These are phyloP conservation scores for Buceros bicornis DNA, from an alignment of 2,797 vertebrate genomes.

Conservation along the genomic window DNA sequence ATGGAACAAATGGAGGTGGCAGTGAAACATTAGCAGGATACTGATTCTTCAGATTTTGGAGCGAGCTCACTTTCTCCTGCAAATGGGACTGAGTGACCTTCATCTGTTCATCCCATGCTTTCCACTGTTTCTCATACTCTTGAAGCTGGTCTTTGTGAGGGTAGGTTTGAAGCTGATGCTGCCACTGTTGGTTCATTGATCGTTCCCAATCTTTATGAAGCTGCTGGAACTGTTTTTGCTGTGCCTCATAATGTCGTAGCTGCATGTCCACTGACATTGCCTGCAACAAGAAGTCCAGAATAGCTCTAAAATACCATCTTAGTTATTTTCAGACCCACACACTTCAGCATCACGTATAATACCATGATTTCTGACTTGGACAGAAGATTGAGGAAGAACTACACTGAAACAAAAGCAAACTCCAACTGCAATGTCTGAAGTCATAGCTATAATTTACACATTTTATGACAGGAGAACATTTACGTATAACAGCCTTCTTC, in stretches of 20 bases:
- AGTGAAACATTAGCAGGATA: constrained; percentile 85
- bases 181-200: constrained; percentile 90
- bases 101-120: constrained; percentile 98
- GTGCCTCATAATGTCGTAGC: constrained; percentile 90
- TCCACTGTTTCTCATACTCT: constrained; percentile 96
- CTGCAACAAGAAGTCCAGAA: constrained; percentile 75
- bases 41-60: constrained; percentile 88
- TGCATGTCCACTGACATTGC: constrained; percentile 92
- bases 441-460: not conserved
- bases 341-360: not conserved
- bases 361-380: not conserved
- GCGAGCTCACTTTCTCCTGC: constrained; percentile 89
- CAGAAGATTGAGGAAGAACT: not conserved
- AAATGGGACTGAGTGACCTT: constrained; percentile 91
- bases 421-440: not conserved
- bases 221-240: constrained; percentile 91
- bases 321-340: not conserved
- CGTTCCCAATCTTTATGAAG: constrained; percentile 93
- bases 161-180: constrained; percentile 93
- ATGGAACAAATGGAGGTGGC: constrained; percentile 84
- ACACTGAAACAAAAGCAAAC: not conserved
- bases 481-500: not conserved
- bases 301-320: not conserved
- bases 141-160: constrained; percentile 97
- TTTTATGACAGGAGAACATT: not conserved